Base-by-base conservation (phyloP, 2,888 invertebrate species). In the Bimastos eiseni region DNA sequence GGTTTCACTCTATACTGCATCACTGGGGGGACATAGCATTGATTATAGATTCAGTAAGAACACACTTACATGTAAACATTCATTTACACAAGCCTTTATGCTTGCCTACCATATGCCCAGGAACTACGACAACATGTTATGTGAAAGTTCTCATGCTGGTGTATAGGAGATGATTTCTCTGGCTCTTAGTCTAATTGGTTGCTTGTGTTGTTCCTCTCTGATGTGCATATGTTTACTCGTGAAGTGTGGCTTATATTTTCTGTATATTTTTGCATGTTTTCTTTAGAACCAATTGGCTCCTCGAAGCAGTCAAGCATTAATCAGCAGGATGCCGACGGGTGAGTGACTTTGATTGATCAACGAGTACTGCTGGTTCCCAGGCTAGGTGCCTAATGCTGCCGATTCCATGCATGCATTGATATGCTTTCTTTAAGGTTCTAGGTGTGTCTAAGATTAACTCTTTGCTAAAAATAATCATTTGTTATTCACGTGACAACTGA, bases 291-390 rank as follows among this genome's bases (percentile, higher is more conserved):
- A 86, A 86, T 24, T 24, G 37, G 86, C 24, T 86, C 86, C 37
- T 2, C 37, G 86, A 86, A 86, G 86, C 86, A 21, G 34, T 86
- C 36, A 11, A 86, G 17, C 86, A 34, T 86, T 86, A 86, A 86
- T 86, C 86, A 86, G 37, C 86, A 86, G 86, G 86, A 86, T 34
- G 36, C 86, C 37, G 86, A 86, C 37, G 86, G 86, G 86, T 86
- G 37, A 86, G 86, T 86, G 86, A 86, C 70, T 70, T 86, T 86
- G 86, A 86, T 34, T 86, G 86, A 86, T 86, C 36, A 86, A 86
- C 8, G 86, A 30, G 13, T 86, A 21, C 86, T 34, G 17, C 86
- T 86, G 86, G 86, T 36, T 86, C 36, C 34, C 86, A n/a, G 86
- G 37, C 86, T 17, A 34, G 36, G 24, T 86, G 86, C 21, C 37